Conservation (phyloP, 2,888 invertebrate genomes). For the Ichneumon xanthorius region DNA sequence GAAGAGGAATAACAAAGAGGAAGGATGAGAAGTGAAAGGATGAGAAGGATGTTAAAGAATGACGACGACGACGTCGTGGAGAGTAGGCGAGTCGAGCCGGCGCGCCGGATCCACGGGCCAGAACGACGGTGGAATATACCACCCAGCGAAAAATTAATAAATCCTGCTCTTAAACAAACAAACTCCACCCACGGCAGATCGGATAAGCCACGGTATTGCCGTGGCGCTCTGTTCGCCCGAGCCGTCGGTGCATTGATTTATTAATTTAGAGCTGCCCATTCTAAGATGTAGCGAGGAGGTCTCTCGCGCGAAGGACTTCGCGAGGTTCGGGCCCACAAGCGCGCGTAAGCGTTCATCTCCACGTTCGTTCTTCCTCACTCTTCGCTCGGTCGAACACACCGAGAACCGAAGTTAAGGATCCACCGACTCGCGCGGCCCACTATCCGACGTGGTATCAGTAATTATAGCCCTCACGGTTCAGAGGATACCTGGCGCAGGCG, state of each 20-base stretch:
- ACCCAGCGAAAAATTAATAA: slow-evolving; percentile 84
- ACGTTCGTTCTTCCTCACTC: slow-evolving; percentile 42
- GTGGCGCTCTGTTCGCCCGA: slow-evolving; percentile 50
- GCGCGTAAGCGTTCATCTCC: slow-evolving; percentile 55
- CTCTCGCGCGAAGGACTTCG: slow-evolving; percentile 53
- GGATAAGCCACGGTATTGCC: slow-evolving; percentile 78
- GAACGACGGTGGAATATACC: slow-evolving; percentile 76
- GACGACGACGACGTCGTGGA: slow-evolving; percentile 62
- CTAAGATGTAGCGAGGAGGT: slow-evolving; percentile 76
- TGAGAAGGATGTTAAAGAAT: slow-evolving; percentile 61
- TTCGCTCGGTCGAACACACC: slow-evolving; percentile 54
- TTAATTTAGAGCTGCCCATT: slow-evolving; percentile 85
- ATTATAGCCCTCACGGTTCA: slow-evolving; percentile 80
- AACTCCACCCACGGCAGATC: slow-evolving; percentile 84
- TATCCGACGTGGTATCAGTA: slow-evolving; percentile 84
- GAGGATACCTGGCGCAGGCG: slow-evolving; percentile 75
- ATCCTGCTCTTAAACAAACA: slow-evolving; percentile 84
- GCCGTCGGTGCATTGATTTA: slow-evolving; percentile 81
- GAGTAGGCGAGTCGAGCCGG: slow-evolving; percentile 56
- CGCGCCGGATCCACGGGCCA: slow-evolving; percentile 64
- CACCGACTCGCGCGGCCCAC: slow-evolving; percentile 70
- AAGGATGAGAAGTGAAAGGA: slow-evolving; percentile 62
- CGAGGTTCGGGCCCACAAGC: slow-evolving; percentile 63
- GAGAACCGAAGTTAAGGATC: slow-evolving; percentile 82
- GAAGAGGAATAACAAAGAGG: slow-evolving; percentile 68